These are phyloP conservation scores for Microcebus griseorufus DNA, from an alignment of 2,113 vertebrate genomes.

Conservation along the genomic window DNA sequence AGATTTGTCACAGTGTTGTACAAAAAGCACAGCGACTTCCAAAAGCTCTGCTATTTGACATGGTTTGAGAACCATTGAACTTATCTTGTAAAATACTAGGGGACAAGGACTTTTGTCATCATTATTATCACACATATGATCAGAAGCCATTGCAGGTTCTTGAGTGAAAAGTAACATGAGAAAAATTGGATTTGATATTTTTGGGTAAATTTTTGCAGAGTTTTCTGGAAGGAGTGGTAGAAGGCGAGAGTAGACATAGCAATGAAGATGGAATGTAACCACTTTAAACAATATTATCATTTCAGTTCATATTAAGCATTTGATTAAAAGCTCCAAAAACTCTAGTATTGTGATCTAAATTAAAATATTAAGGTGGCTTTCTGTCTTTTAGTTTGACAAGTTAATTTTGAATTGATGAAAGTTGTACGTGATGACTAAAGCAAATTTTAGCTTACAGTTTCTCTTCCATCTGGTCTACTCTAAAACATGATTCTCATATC, in stretches of 20 bases:
- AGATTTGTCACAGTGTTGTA: not conserved
- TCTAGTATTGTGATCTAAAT: not conserved
- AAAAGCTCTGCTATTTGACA: not conserved
- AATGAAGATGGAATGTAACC: not conserved
- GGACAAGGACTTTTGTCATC: not conserved
- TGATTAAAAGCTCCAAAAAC: not conserved
- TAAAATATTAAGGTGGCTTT: not conserved
- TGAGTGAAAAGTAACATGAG: not conserved
- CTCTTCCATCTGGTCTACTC: not conserved
- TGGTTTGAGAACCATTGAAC: not conserved
- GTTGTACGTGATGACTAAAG: not conserved
- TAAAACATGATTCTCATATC: conserved; percentile 18
- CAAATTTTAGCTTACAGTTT: not conserved
- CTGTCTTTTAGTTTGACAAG: not conserved
- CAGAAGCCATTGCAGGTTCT: not conserved
- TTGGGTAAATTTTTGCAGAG: not conserved
- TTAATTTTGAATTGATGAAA: conserved; percentile 37
- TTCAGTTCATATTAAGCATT: not conserved
- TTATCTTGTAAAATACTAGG: not conserved
- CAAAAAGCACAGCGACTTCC: not conserved
- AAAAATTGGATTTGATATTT: not conserved
- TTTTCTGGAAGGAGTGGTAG: not conserved
- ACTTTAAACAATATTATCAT: not conserved
- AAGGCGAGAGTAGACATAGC: not conserved
- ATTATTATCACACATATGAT: not conserved